These are phyloP conservation scores for Phania funesta DNA, from an alignment of 2,888 invertebrate genomes.

Conservation along the genomic window DNA sequence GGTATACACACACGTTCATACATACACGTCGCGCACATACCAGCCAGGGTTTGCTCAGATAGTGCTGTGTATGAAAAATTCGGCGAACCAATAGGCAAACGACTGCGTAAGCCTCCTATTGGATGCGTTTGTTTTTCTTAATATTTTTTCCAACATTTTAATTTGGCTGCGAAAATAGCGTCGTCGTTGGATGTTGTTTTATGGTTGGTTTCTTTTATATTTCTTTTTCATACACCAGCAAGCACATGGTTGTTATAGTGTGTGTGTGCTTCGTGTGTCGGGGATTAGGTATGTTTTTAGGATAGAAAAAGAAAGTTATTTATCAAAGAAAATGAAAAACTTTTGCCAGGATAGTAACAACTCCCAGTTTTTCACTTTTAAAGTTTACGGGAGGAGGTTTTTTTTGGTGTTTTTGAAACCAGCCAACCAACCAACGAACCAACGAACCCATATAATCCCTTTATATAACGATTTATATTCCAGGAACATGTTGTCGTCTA, in stretches of 20 bases:
- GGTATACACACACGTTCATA: not conserved
- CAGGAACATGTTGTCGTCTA: not conserved
- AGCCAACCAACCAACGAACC: conserved; percentile 12
- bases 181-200: conserved; percentile 28
- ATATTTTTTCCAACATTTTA: conserved; percentile 27
- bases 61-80: conserved; percentile 27
- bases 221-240: not conserved
- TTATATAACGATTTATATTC: not conserved
- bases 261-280: not conserved
- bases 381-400: too few relatives aligned
- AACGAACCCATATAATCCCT: conserved; percentile 7
- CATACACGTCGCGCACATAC: not conserved
- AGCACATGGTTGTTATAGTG: not conserved
- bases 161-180: conserved; percentile 37
- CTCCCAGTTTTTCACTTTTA: not conserved
- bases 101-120: conserved; percentile 48
- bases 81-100: conserved; percentile 51
- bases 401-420: not conserved
- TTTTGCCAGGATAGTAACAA: conserved; percentile 8
- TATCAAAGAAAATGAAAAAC: conserved; percentile 31
- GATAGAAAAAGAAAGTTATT: conserved; percentile 25
- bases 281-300: conserved; percentile 29
- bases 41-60: conserved; percentile 6
- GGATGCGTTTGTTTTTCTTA: conserved; percentile 47
- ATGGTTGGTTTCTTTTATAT: conserved; percentile 47